Percentiles rank a stretch among this genome's conserved stretches.
These are phyloP conservation scores for Dinoponera quadriceps DNA, from an alignment of 1,140 invertebrate genomes.

Conservation along the genomic window DNA sequence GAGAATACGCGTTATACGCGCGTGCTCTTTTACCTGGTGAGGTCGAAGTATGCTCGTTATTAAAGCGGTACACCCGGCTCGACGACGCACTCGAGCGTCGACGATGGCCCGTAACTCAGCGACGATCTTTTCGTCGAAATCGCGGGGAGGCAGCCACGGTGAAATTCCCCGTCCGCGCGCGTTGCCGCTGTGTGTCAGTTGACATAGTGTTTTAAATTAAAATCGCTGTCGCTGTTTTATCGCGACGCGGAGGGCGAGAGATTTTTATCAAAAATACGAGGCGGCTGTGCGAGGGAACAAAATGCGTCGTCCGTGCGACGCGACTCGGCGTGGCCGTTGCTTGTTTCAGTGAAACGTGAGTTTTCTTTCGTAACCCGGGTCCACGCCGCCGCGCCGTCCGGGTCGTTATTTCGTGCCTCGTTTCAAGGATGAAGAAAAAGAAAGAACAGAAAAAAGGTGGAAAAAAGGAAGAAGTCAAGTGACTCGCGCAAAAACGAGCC, in stretches of 20 bases:
- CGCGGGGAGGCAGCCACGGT: conserved; percentile 3
- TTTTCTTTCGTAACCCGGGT: conserved; percentile 25
- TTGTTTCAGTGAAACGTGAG: conserved; percentile 45
- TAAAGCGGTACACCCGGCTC: conserved; percentile 29
- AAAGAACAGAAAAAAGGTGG: not conserved
- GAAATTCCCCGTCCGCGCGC: conserved; percentile 18
- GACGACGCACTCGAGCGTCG: conserved; percentile 22
- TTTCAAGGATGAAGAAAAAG: conserved; percentile 35
- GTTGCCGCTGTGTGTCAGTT: not conserved
- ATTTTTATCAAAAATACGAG: conserved; percentile 49
- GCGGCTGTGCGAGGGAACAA: conserved; percentile 13
- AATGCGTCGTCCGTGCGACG: conserved; percentile 33
- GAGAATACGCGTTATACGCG: not conserved
- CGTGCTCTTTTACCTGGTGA: conserved; percentile 28
- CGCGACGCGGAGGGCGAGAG: not conserved
- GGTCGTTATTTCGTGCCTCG: conserved; percentile 56
- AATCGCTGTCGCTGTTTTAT: conserved; percentile 39
- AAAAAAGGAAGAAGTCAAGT: conserved; percentile 29
- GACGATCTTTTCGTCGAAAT: conserved; percentile 50
- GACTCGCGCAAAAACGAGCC: conserved; percentile 47
- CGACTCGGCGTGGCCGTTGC: not conserved
- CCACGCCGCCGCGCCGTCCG: not conserved
- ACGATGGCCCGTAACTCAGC: conserved; percentile 28
- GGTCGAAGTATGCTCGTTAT: conserved; percentile 44
- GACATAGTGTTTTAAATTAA: conserved; percentile 51